Conservation (phyloP, 2,113 vertebrate species). For the Theropithecus gelada region DNA sequence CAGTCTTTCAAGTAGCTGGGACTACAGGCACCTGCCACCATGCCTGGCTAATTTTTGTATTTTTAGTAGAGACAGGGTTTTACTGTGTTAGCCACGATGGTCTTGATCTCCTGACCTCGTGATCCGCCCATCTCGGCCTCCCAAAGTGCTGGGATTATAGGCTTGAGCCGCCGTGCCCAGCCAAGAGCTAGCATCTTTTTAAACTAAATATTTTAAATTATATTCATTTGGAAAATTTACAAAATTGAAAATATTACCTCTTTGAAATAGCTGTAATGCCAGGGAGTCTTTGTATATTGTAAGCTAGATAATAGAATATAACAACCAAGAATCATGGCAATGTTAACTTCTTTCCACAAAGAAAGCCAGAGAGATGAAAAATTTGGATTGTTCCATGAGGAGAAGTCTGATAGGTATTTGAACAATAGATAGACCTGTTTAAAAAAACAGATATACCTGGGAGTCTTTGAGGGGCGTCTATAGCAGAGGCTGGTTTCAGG, state of each 20-base stretch:
- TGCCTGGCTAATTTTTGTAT: too few species aligned
- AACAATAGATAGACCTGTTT: neutral
- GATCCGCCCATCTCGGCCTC: too few species aligned
- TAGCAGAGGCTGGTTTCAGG: neutral
- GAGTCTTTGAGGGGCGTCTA: neutral
- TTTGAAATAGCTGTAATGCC: neutral
- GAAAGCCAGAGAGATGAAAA: neutral
- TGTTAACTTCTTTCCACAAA: slow-evolving; percentile 22
- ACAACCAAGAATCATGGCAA: neutral
- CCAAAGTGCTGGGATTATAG: too few species aligned
- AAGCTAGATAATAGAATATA: neutral
- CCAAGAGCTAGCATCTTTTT: neutral
- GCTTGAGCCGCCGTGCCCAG: too few species aligned
- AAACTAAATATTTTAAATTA: neutral
- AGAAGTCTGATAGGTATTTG: neutral
- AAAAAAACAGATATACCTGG: neutral
- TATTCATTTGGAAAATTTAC: neutral
- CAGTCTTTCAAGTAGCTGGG: too few species aligned
- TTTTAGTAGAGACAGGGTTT: too few species aligned
- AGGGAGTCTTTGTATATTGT: neutral
- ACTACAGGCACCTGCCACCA: too few species aligned
- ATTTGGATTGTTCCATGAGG: neutral
- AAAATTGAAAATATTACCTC: neutral
- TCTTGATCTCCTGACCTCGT: too few species aligned
- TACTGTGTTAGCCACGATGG: too few species aligned